Evolutionary conservation across 2,888 invertebrate species (phyloP).

Genomic region (Melolontha melolontha): DNA sequence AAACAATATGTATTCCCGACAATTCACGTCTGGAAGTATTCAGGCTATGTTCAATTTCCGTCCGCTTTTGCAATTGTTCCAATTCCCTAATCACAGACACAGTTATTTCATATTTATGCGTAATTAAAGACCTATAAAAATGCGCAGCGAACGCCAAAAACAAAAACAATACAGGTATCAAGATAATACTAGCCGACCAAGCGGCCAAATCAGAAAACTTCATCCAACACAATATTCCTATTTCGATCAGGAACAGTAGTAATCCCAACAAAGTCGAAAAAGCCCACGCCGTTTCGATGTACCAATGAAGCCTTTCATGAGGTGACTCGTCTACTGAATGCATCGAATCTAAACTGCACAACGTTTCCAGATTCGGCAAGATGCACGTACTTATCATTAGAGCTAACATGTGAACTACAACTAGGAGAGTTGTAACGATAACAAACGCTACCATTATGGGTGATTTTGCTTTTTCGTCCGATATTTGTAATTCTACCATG

Average conservation of each 20-base stretch:
- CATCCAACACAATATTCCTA: conserved; percentile 97
- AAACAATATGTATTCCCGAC: conserved; percentile 2
- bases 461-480: conserved; percentile 79
- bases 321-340: conserved; percentile 89
- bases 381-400: conserved; percentile 99
- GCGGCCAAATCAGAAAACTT: conserved; percentile 94
- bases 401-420: conserved; percentile 97
- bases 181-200: conserved; percentile 89
- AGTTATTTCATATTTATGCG: conserved; percentile 91
- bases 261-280: conserved; percentile 96
- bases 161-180: conserved; percentile 92
- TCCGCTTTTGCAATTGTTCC: conserved; percentile 86
- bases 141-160: conserved; percentile 95
- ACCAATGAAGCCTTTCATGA: conserved; percentile 90
- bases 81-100: conserved; percentile 87
- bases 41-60: conserved; percentile 68
- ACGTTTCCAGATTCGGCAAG: conserved; percentile 97
- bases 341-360: conserved; percentile 91
- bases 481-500: conserved; percentile 96
- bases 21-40: background rate
- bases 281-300: conserved; percentile 98
- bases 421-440: conserved; percentile 93
- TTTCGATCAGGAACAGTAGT: conserved; percentile 92
- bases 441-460: conserved; percentile 93
- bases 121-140: conserved; percentile 93